phyloP scores from a whole-genome alignment of 2,113 vertebrate species.

The Mirza zaza region DNA sequence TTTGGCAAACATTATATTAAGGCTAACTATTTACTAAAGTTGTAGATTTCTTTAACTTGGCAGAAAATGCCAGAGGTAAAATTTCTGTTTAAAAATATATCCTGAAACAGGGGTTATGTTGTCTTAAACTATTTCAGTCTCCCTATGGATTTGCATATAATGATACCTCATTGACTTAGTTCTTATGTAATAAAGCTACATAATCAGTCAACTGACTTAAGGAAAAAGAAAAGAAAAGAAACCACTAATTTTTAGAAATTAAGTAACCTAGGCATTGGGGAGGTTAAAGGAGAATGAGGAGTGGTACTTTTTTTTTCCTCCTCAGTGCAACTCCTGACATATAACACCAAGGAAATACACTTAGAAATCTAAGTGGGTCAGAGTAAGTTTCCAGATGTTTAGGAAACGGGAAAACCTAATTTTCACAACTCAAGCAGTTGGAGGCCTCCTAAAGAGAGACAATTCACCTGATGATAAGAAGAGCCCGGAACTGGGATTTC shows the following conservation, averaged over 20 bases:
- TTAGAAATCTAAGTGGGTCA: slow-evolving; percentile 57
- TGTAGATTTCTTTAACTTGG: slow-evolving; percentile 38
- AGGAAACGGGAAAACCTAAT: background rate
- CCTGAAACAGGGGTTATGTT: background rate
- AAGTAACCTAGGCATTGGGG: background rate
- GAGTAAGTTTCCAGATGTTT: background rate
- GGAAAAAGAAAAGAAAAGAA: background rate
- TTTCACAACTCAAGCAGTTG: background rate
- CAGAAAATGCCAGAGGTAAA: slow-evolving; percentile 35
- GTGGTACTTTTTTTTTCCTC: background rate
- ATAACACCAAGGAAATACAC: background rate
- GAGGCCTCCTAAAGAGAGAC: background rate
- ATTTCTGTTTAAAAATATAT: slow-evolving; percentile 18
- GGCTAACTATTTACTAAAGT: background rate
- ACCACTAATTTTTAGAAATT: background rate
- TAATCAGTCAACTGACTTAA: background rate
- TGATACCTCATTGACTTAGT: background rate
- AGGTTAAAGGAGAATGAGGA: background rate
- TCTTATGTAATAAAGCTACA: background rate
- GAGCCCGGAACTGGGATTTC: background rate
- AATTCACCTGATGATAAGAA: background rate
- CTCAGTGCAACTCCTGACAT: background rate
- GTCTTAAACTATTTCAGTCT: slow-evolving; percentile 34
- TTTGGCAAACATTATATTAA: slow-evolving; percentile 32
- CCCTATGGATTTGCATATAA: background rate